Evolutionary conservation across 2,888 invertebrate species (phyloP).

Genomic region (Mesopsocus fuscifrons): DNA sequence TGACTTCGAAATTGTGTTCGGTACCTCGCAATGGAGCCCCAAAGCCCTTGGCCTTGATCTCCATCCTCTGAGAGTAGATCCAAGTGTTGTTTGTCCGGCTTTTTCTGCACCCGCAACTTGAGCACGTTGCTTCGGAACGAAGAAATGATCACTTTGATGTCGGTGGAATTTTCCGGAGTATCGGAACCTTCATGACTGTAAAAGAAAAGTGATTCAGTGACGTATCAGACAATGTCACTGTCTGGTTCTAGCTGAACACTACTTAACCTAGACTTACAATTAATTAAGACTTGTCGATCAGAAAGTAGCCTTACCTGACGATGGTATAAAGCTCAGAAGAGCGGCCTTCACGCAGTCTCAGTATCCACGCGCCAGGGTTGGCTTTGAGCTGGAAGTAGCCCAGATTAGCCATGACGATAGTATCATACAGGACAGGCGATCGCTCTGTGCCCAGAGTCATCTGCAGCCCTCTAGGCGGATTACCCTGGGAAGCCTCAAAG

Average conservation of each 20-base stretch:
- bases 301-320: conserved; percentile 35
- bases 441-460: conserved; percentile 73
- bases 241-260: too few relatives aligned
- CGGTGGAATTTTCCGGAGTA: conserved; percentile 43
- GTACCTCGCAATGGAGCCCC: conserved; percentile 91
- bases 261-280: too few relatives aligned
- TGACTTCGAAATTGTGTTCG: too few relatives aligned
- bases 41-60: conserved; percentile 51
- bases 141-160: conserved; percentile 61
- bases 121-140: conserved; percentile 80
- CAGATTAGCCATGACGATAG: conserved; percentile 99
- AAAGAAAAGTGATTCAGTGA: too few relatives aligned
- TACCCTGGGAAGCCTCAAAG: conserved; percentile 66
- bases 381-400: conserved; percentile 98
- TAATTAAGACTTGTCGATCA: too few relatives aligned
- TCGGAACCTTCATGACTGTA: conserved; percentile 57
- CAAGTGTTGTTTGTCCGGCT: conserved; percentile 65
- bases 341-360: conserved; percentile 76
- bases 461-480: conserved; percentile 94
- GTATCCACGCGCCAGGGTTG: conserved; percentile 88
- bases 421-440: conserved; percentile 69
- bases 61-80: conserved; percentile 74
- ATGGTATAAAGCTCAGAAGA: conserved; percentile 92
- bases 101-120: conserved; percentile 78
- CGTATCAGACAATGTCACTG: too few relatives aligned